Evolutionary conservation across 2,888 invertebrate genomes (phyloP), one percentile per base, ranked within the genome.

Genomic region (Hermaeophaga mercurialis): DNA sequence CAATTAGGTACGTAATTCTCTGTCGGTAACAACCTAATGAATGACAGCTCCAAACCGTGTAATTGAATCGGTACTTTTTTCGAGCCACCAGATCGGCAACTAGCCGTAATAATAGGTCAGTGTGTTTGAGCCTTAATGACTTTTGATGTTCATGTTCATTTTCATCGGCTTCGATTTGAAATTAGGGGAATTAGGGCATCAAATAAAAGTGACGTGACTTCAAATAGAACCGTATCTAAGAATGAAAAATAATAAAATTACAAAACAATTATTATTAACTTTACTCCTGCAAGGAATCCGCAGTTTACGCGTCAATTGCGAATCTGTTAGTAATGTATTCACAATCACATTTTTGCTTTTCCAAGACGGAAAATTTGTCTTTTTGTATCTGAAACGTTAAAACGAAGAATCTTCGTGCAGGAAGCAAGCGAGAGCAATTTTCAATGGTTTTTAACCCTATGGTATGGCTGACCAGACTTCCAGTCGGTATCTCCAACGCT

Each of bases 71-170:
- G 17, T 43, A 15, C 26, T 33, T 33, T 49, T 33, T 19, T 28
- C 8, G 14, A 24, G 22, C 12, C 18, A 41, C 41, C n/a, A 41
- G 39, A 41, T 41, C 31, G 28, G 31, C 36, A 50, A 50, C 50
- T 19, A 50, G 33, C 18, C 31, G 31, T 50, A 50, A 50, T 50
- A 50, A 50, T 43, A 50, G 50, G 43, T 50, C 50, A 50, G 19
- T 33, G 15, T 50, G 43, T 50, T 50, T 43, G 24, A 4, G 11
- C 7, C 12, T 24, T 43, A 43, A 43, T 43, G 43, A 43, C 18
- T 14, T 22, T 43, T 26, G 9, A 43, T 43, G 24, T 24, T 39
- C 19, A 14, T 18, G n/a, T 19, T 39, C 24, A 12, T 43, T 24
- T 18, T 26, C 26, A 12, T 8, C 22, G 9, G 4, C 12, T 26